Evolutionary conservation across 2,888 invertebrate genomes (phyloP).

Genomic region (Rhyacophila evoluta): DNA sequence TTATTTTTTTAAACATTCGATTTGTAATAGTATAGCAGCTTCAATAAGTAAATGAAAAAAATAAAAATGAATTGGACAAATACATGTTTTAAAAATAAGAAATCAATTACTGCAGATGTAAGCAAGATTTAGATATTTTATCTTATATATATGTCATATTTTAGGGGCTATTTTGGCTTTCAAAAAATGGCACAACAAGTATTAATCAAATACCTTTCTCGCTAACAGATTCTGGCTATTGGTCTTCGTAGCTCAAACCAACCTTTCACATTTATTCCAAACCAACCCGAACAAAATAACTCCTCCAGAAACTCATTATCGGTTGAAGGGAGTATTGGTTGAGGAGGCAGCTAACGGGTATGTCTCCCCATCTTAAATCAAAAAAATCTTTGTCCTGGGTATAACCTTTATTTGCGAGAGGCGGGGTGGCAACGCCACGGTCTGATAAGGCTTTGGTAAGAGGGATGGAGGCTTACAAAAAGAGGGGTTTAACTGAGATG

Average conservation of each 20-base stretch:
- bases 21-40: no score
- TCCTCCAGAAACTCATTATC: constrained; percentile 50
- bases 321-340: constrained; percentile 10
- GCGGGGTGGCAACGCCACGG: constrained; percentile 23
- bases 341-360: constrained; percentile 15
- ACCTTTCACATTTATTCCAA: neutral
- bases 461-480: neutral
- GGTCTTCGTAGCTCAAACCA: neutral
- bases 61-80: no score
- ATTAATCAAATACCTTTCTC: constrained; percentile 2
- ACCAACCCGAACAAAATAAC: neutral
- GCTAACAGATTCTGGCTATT: neutral
- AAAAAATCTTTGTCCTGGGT: constrained; percentile 53
- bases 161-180: neutral
- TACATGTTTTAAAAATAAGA: no score
- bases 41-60: no score
- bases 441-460: constrained; percentile 30
- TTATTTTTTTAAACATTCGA: no score
- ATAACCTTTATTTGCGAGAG: constrained; percentile 47
- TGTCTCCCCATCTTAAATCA: constrained; percentile 42
- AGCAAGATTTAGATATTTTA: no score
- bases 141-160: no score
- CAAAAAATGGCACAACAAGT: neutral
- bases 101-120: no score
- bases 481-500: constrained; percentile 25